A percentile compares a stretch with the other conserved stretches of the same genome.
Conservation (phyloP, 2,113 vertebrate species). For the Sakesphorus luctuosus region DNA sequence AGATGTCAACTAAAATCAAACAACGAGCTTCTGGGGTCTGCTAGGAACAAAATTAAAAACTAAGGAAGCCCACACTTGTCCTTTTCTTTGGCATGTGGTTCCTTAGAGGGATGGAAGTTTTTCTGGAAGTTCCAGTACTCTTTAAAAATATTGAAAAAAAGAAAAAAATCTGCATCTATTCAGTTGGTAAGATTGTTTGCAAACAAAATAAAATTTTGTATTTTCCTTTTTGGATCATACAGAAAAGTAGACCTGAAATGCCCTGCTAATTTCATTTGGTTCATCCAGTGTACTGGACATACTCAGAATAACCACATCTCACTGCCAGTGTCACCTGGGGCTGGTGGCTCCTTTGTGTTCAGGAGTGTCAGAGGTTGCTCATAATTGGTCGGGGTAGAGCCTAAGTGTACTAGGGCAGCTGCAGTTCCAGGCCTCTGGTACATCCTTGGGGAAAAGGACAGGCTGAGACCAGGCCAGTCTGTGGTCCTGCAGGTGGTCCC, state of each 20-base stretch:
- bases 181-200: background rate
- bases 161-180: background rate
- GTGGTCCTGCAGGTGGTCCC: accelerated
- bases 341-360: background rate
- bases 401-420: accelerated
- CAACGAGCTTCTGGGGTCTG: background rate
- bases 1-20: background rate
- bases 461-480: background rate
- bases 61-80: background rate
- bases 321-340: too few relatives aligned
- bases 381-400: too few relatives aligned
- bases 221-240: background rate
- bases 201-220: background rate
- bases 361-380: accelerated
- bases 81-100: background rate
- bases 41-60: background rate
- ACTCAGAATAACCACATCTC: background rate
- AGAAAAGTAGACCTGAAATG: background rate
- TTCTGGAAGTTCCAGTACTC: background rate
- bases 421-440: accelerated
- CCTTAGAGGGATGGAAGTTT: background rate
- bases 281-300: background rate
- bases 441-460: accelerated
- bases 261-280: background rate
- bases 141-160: background rate